These are phyloP conservation scores for Xiphorhynchus erythropygius DNA, from an alignment of 2,797 vertebrate species.

Conservation along the genomic window DNA sequence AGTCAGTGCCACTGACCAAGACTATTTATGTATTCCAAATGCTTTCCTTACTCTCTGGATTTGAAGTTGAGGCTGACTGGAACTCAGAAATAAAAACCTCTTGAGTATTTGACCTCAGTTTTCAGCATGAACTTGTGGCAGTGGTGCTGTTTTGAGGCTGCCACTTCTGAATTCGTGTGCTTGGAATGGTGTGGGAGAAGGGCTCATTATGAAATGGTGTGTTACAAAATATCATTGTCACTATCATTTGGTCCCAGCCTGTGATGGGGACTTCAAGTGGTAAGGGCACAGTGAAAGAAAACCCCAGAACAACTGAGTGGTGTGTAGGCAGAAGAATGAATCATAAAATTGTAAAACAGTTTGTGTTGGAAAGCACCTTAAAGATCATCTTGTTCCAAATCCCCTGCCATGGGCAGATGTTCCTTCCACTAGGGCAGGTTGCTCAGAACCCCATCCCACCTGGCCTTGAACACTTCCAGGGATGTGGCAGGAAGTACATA, in stretches of 20 bases:
- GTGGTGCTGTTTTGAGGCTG: not conserved
- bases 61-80: not conserved
- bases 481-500: not conserved
- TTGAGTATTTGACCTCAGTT: not conserved
- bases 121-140: not conserved
- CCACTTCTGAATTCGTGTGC: not conserved
- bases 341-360: not conserved
- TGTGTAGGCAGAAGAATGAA: not conserved
- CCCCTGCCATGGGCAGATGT: not conserved
- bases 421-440: not conserved
- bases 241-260: not conserved
- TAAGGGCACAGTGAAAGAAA: not conserved
- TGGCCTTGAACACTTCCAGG: not conserved
- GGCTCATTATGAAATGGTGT: not conserved
- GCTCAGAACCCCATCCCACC: accelerated
- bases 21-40: not conserved
- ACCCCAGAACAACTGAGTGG: accelerated
- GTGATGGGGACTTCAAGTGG: not conserved
- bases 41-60: not conserved
- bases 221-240: not conserved
- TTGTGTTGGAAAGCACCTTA: not conserved
- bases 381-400: not conserved
- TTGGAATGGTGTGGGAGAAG: not conserved
- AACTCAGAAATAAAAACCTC: not conserved
- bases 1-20: not conserved